A percentile compares a stretch with the other conserved stretches of the same genome.
Conservation (phyloP, 2,888 invertebrate species). For the Drepana falcataria region DNA sequence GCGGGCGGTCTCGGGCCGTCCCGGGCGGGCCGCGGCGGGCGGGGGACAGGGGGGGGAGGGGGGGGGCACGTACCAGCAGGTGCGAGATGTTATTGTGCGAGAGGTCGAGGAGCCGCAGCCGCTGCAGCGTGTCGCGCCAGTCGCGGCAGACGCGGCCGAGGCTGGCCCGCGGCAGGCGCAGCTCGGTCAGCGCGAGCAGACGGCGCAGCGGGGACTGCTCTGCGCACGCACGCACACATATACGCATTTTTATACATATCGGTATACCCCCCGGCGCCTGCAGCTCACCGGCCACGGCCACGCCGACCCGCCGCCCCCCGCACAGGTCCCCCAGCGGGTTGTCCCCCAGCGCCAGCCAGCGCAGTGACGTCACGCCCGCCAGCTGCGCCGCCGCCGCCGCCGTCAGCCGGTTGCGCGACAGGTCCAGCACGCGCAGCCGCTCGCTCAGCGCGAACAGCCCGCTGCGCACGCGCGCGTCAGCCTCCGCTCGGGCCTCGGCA, state of each 20-base stretch:
- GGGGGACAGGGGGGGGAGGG: too few relatives aligned
- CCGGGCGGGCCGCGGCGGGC: too few relatives aligned
- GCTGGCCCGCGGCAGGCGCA: not conserved
- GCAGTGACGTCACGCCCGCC: constrained; percentile 11
- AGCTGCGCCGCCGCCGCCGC: constrained; percentile 11
- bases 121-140: not conserved
- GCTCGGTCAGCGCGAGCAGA: not conserved
- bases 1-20: too few relatives aligned
- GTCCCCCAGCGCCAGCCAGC: constrained; percentile 15
- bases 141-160: not conserved
- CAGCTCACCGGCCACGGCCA: constrained; percentile 11
- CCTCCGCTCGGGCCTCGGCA: not conserved
- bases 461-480: constrained; percentile 6
- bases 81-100: not conserved
- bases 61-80: not conserved
- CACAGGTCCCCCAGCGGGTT: constrained; percentile 32
- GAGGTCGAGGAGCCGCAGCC: not conserved
- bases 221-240: not conserved
- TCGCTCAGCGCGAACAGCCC: constrained; percentile 11
- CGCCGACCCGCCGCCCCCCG: constrained; percentile 7
- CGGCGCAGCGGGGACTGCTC: not conserved
- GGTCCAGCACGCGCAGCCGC: constrained; percentile 15
- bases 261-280: not conserved
- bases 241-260: too few relatives aligned
- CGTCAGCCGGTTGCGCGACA: constrained; percentile 22